A percentile compares a stretch with the other conserved stretches of the same genome.
Conservation (phyloP, 2,888 invertebrate species). For the Galeruca laticollis region DNA sequence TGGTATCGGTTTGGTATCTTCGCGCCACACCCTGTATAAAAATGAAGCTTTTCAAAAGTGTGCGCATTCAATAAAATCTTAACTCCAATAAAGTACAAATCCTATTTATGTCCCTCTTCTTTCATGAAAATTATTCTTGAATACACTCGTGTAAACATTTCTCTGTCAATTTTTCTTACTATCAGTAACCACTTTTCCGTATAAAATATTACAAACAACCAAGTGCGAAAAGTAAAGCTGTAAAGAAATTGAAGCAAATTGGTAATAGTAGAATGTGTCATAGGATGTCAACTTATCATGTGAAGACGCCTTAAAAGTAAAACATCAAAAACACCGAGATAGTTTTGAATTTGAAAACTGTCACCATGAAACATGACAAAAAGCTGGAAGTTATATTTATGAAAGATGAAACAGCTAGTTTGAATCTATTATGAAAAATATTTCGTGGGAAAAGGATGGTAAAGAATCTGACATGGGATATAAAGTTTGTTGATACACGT, state of each 20-base stretch:
- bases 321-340: constrained; percentile 28
- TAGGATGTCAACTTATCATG: constrained; percentile 26
- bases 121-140: background rate
- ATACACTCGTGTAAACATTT: constrained; percentile 8
- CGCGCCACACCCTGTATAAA: background rate
- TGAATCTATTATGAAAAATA: constrained; percentile 15
- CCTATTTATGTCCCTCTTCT: constrained; percentile 4
- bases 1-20: too few relatives aligned
- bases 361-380: constrained; percentile 25
- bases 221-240: constrained; percentile 7
- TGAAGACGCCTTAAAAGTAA: constrained; percentile 24
- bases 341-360: constrained; percentile 29
- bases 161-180: constrained; percentile 4
- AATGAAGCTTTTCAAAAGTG: background rate
- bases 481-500: too few relatives aligned
- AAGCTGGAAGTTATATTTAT: constrained; percentile 24
- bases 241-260: constrained; percentile 20
- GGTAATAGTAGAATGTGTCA: constrained; percentile 34
- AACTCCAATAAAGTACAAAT: background rate
- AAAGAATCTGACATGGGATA: background rate
- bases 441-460: background rate
- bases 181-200: constrained; percentile 8
- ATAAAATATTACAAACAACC: constrained; percentile 16
- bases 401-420: constrained; percentile 22
- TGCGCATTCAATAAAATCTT: background rate